Conservation (phyloP, 2,113 vertebrate species). For the Eidolon helvum region DNA sequence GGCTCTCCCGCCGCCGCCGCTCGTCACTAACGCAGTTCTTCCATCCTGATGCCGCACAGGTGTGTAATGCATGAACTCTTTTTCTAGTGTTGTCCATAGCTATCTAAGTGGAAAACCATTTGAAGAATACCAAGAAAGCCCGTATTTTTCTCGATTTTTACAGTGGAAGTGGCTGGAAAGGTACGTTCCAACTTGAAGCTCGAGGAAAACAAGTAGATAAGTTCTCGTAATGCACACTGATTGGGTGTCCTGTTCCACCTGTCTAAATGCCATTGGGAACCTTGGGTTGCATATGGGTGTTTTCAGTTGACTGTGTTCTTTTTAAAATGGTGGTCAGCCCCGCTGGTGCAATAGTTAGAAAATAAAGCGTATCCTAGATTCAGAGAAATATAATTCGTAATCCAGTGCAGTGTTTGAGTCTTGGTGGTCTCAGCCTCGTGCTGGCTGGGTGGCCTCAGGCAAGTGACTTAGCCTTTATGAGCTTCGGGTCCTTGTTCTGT, state of each 20-base stretch:
- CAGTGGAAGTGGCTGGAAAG: slow-evolving; percentile 98
- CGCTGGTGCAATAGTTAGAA: not conserved
- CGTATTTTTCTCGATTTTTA: slow-evolving; percentile 93
- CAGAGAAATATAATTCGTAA: not conserved
- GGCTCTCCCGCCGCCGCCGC: not conserved
- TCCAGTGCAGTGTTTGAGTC: not conserved
- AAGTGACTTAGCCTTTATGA: not conserved
- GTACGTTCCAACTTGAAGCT: slow-evolving; percentile 81
- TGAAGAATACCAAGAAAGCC: slow-evolving; percentile 90
- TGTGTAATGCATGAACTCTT: slow-evolving; percentile 25
- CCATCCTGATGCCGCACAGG: not conserved
- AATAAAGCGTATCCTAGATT: not conserved
- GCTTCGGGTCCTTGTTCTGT: not conserved
- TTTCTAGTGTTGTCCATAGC: slow-evolving; percentile 89
- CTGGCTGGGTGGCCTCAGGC: not conserved
- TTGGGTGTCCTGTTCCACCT: not conserved
- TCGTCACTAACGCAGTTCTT: no score
- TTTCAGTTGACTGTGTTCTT: not conserved
- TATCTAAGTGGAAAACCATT: slow-evolving; percentile 93
- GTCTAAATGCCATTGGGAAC: not conserved
- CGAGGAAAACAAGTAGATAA: not conserved
- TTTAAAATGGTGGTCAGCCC: not conserved
- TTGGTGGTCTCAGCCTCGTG: not conserved
- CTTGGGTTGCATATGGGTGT: not conserved
- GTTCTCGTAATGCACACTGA: not conserved